Percentiles rank a stretch among this genome's conserved stretches.
Evolutionary conservation across 2,113 vertebrate genomes (phyloP).

Genomic region (Zootoca vivipara): DNA sequence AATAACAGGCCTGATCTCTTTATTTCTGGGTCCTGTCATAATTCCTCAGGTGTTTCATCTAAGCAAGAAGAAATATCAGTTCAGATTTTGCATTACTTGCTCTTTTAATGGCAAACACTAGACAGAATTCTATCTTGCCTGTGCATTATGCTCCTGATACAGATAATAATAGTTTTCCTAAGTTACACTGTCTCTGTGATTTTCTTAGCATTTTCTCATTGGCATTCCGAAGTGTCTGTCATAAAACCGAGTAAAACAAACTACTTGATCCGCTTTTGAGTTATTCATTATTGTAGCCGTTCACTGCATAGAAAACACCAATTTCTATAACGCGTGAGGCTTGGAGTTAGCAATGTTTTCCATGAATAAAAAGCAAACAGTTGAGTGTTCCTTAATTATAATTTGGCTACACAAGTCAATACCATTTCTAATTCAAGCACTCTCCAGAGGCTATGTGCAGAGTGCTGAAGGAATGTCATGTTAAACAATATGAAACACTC

Average conservation of each 20-base stretch:
- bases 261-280: constrained; percentile 20
- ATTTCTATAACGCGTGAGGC: not conserved
- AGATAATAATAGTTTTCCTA: not conserved
- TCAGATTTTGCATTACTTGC: not conserved
- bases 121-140: not conserved
- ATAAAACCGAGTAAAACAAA: constrained; percentile 28
- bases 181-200: not conserved
- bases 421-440: constrained; percentile 8
- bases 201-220: not conserved
- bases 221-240: not conserved
- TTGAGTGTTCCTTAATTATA: constrained; percentile 34
- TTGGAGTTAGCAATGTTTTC: not conserved
- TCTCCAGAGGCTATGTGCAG: not conserved
- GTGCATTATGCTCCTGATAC: not conserved
- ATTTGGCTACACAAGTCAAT: constrained; percentile 27
- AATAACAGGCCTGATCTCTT: not conserved
- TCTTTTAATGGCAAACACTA: constrained; percentile 1
- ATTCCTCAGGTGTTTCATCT: not conserved
- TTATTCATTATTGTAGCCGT: constrained; percentile 16
- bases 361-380: constrained; percentile 21
- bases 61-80: not conserved
- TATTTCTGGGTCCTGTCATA: not conserved
- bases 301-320: not conserved
- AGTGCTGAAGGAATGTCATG: not conserved
- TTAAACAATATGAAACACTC: constrained; percentile 7